These are phyloP conservation scores for Autographa gamma DNA, from an alignment of 2,888 invertebrate genomes.

Conservation along the genomic window DNA sequence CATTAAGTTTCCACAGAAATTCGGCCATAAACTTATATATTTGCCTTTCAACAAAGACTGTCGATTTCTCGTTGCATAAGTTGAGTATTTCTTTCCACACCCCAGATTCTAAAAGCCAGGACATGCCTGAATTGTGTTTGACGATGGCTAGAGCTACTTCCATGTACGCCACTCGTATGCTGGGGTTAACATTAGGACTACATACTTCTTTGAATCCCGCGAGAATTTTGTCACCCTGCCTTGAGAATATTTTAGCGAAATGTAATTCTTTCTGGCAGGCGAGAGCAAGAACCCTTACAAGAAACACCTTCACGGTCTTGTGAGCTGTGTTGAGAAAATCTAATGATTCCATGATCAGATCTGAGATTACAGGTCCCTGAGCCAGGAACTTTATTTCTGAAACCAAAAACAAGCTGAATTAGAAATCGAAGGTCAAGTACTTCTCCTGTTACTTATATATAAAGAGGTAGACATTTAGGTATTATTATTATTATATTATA, in stretches of 20 bases:
- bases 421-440: neutral
- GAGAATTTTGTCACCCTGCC: slow-evolving; percentile 70
- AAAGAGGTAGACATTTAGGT: no score
- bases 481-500: no score
- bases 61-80: slow-evolving; percentile 90
- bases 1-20: slow-evolving; percentile 88
- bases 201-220: slow-evolving; percentile 72
- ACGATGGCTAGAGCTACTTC: slow-evolving; percentile 90
- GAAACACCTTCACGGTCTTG: slow-evolving; percentile 88
- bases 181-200: slow-evolving; percentile 84
- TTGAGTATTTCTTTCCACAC: slow-evolving; percentile 91
- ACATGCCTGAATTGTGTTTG: slow-evolving; percentile 90
- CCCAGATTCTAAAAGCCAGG: slow-evolving; percentile 90
- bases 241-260: slow-evolving; percentile 87
- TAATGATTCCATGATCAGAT: slow-evolving; percentile 71
- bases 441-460: no score
- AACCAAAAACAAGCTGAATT: slow-evolving; percentile 59
- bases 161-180: slow-evolving; percentile 91
- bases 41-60: slow-evolving; percentile 92
- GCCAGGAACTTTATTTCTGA: slow-evolving; percentile 73
- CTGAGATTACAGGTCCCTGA: slow-evolving; percentile 70
- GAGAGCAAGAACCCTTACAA: slow-evolving; percentile 90
- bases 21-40: slow-evolving; percentile 90
- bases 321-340: slow-evolving; percentile 68
- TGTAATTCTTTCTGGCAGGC: slow-evolving; percentile 89